Evolutionary conservation across 1,140 invertebrate genomes (phyloP), one percentile per base, ranked within the genome.

Genomic region (Drosophila lacteicornis): DNA sequence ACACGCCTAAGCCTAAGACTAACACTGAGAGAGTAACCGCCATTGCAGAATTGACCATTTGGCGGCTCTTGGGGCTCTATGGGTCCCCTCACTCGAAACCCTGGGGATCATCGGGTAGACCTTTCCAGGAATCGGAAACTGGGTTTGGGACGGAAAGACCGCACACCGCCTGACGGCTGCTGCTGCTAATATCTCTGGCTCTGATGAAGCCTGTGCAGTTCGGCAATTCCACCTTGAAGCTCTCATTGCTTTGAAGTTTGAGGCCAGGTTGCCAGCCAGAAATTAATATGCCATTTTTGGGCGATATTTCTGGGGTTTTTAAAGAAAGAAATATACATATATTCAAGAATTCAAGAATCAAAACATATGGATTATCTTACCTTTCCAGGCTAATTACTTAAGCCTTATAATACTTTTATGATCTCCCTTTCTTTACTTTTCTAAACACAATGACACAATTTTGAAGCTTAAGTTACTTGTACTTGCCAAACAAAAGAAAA

Each of bases 51-150:
- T 40, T 66, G 62, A 30, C 56, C 46, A 51, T 45, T 60, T 74
- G 68, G 45, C 70, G 36, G 36, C 51, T 58, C 11, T 51, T 50
- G 69, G 43, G 43, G 33, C 27, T 25, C 45, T 33, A 17, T 42
- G 51, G 12, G 6, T 8, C 9, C 36, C 56, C 33, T 12, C 42
- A 30, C 27, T 4, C 15, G 12, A 9, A 22, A 33, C 22, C 11
- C 36, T 15, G 65, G 45, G 36, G 38, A 71, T 71, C 42, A 46
- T 17, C 53, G 53, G 12, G 13, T 30, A 30, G 49, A 50, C 68
- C 70, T 60, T 74, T 74, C 70, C 70, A 74, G 68, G 70, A 74
- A 74, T 74, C 68, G 46, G 56, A 38, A 73, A 71, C 67, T 59
- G 67, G 53, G 55, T 45, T 59, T 27, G 13, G 13, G 38, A 61